phyloP scores from a whole-genome alignment of 2,113 vertebrate species.

The Drymodes brunneopygia region DNA sequence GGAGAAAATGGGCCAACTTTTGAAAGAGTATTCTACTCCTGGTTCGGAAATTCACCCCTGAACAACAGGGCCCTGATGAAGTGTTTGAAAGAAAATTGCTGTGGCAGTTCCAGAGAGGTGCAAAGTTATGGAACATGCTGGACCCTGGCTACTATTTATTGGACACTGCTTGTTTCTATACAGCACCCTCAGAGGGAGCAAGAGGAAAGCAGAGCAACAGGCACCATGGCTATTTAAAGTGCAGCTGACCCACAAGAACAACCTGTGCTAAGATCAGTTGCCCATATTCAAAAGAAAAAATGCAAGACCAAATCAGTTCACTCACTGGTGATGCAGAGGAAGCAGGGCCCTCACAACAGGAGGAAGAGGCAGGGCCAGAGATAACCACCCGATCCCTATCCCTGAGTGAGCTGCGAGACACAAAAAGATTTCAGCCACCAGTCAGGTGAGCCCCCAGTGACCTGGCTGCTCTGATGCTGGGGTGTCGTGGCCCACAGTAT shows the following conservation, averaged over 20 bases:
- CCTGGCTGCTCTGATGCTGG: background rate
- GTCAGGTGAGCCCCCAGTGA: background rate
- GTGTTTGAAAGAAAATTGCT: background rate
- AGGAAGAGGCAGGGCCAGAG: background rate
- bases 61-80: background rate
- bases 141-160: background rate
- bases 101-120: background rate
- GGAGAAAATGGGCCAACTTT: background rate
- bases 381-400: background rate
- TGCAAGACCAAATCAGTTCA: background rate
- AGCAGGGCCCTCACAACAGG: background rate
- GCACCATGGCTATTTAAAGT: background rate
- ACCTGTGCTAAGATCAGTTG: background rate
- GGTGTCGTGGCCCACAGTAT: rapidly evolving
- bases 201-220: background rate
- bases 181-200: background rate
- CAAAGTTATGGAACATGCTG: background rate
- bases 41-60: background rate
- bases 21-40: background rate
- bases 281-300: background rate
- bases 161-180: background rate
- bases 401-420: background rate
- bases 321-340: background rate
- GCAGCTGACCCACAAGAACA: background rate
- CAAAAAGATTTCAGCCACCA: background rate